Base-by-base conservation (phyloP, 2,113 vertebrate genomes). In the Agapornis roseicollis region DNA sequence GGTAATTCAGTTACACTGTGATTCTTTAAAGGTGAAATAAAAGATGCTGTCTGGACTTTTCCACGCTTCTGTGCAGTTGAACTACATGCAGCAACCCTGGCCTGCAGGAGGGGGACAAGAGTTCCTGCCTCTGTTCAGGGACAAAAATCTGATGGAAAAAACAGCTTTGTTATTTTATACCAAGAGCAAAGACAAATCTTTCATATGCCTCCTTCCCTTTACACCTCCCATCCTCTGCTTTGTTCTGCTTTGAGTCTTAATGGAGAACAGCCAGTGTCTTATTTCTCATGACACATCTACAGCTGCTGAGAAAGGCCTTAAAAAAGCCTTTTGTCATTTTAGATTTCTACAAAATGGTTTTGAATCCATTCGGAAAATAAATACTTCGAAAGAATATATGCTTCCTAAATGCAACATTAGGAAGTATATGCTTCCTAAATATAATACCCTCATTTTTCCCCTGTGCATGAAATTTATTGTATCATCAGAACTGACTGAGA, bases 401-500 rank as follows among this genome's bases (percentile, higher is more conserved):
- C 41, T 91, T 92, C 76, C 50, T 94, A 95, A 78, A 92, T 85
- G 56, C 80, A 68, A 71, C 29, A 55, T 76, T 87, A 84, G 47
- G 65, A 93, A 50, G 61, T 90, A 20, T 84, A 65, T 87, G 80
- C 69, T 95, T 88, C 68, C 82, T 89, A 96, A 97, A 93, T 84
- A 69, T 70, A 90, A 95, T 84, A 52, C 41, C 60, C 80, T 92
- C 55, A 31, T 87, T 94, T 96, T 96, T 93, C 80, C 96, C 73
- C 65, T 55, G 41, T n/a, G 13, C 65, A 28, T 42, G 52, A 79
- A 92, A 94, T 94, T 70, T 76, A 81, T 88, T 64, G 35, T 74
- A 42, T 83, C 84, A 56, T 89, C 89, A 73, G 49, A 81, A 87
- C 81, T 91, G 90, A 96, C 96, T 94, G 81, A 96, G 97, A 96